Base-by-base conservation (phyloP, 2,797 vertebrate genomes). In the Epinephelus coioides region DNA sequence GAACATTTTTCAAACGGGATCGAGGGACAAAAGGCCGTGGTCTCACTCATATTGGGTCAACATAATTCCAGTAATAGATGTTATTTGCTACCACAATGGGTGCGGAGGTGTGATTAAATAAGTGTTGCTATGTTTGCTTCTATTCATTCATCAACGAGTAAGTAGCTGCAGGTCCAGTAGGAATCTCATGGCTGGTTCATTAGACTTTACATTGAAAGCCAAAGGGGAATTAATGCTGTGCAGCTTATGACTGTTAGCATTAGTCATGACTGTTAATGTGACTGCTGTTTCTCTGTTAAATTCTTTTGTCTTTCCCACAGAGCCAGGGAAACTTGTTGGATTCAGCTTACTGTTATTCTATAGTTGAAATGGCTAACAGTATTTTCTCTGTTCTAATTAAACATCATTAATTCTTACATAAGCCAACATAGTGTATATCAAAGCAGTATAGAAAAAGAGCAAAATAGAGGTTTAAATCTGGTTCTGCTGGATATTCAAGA, bases 71-170 rank as follows among this genome's bases (percentile, higher is more conserved):
- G 83, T 93, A 94, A 95, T 94, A 91, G 88, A 94, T 95, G 92
- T 81, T 94, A 90, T 94, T 95, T 95, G 88, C 84, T 71, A 78
- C 77, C 82, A 77, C 57, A 34, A 76, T 83, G 84, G 89, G 67
- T 76, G 75, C 59, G 64, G 73, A 80, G 74, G 71, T 79, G 86
- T 89, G 86, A 90, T 91, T 91, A 93, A 91, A 93, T 86, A 88
- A 88, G 81, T 82, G 87, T 85, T 82, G 79, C 80, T 78, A 79
- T 88, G 86, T 88, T 92, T 85, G 78, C 86, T 89, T 84, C 85
- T 88, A 86, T 89, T 92, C 90, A 94, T 95, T 94, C 79, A 94
- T 94, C 94, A 94, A 80, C 53, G 51, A 88, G 91, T 94, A 94
- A 94, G 86, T 87, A 82, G 85, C 81, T 88, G 80, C 75, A 61